Base-by-base conservation (phyloP, 1,140 invertebrate species). In the Drosophila arawakana region DNA sequence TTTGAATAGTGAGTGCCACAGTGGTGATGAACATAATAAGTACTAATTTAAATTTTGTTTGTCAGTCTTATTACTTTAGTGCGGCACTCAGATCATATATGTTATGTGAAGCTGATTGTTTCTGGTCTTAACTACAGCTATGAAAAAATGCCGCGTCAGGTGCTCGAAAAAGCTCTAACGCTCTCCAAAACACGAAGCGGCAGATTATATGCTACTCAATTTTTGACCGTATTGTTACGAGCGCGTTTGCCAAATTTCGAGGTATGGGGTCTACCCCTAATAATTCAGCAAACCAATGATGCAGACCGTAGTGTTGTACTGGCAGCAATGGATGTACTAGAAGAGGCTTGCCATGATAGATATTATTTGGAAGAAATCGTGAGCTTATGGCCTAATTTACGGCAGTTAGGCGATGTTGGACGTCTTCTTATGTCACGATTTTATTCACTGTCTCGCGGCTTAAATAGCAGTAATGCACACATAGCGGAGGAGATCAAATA, bases 91-190 rank as follows among this genome's bases (percentile, higher is more conserved):
- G 96, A 96, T 80, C 97, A 98, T 91, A 97, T 98, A 77, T 97
- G 97, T 84, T 99, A 99, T 91, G 95, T 98, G 0, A 99, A 99
- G 92, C 93, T 99, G 25, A 96, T 98, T 57, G 94, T 98, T 18
- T 98, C 98, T 0, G 96, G 96, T 78, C 93, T 99, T 59, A 97
- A 98, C 93, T 99, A 98, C 85, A 95, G 95, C 0, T 92, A 94
- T 46, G 95, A 96, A 79, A 95, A 95, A 1, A 94, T 94, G 74
- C 94, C 96, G 10, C 94, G 97, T 66, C 95, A 96, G 66, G 95
- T 97, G 68, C 93, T 97, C 65, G 94, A 94, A 30, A 95, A 95
- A 70, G 95, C 96, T 1, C 90, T 97, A 7, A 93, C 93, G 2
- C 58, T 80, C n/a, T 78, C 91, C 0, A 91, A 92, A 59, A 84